Conservation (phyloP, 2,113 vertebrate genomes). For the Rhinoptilus africanus region DNA sequence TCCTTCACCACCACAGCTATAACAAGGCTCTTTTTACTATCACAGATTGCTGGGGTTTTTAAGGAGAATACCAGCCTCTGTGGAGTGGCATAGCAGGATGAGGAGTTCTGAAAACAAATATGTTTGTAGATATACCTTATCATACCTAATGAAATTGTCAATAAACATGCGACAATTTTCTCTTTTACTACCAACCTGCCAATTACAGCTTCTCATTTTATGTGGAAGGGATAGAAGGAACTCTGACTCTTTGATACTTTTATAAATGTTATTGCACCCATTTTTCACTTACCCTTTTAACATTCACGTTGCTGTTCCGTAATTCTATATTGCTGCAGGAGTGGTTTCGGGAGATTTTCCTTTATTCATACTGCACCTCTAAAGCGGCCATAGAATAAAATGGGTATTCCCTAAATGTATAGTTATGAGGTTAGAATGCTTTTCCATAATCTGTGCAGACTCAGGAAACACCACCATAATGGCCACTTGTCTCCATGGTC, state of each 20-base stretch:
- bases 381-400: neutral
- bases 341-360: neutral
- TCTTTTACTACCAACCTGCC: neutral
- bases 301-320: neutral
- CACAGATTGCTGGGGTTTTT: neutral
- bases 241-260: neutral
- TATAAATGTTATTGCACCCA: neutral
- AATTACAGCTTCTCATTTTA: neutral
- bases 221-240: neutral
- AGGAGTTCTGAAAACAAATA: conserved; percentile 31
- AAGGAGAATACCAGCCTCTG: conserved; percentile 34
- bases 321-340: neutral
- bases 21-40: neutral
- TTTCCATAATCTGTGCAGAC: neutral
- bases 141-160: neutral
- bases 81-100: neutral
- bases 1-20: neutral
- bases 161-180: neutral
- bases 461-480: neutral
- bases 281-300: neutral
- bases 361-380: neutral
- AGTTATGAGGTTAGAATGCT: neutral
- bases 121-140: conserved; percentile 7
- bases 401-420: neutral
- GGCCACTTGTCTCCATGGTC: neutral